Evolutionary conservation across 2,113 vertebrate species (phyloP).

Genomic region (Microtus oregoni): DNA sequence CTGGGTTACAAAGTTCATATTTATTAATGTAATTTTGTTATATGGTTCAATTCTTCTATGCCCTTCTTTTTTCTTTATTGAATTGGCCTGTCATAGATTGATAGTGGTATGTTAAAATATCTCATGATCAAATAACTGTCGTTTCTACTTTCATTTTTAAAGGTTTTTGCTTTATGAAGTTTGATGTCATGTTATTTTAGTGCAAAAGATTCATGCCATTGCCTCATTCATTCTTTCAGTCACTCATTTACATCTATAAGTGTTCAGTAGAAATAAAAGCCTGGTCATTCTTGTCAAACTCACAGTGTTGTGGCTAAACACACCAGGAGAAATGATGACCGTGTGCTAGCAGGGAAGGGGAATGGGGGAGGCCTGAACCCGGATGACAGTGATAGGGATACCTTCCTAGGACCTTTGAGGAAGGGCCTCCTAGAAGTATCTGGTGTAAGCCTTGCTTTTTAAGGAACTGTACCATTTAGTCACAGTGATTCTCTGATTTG

Average conservation of each 20-base stretch:
- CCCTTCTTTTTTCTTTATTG: slow-evolving; percentile 75
- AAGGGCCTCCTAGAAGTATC: neutral
- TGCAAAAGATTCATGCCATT: slow-evolving; percentile 40
- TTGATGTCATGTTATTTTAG: slow-evolving; percentile 63
- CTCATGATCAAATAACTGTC: slow-evolving; percentile 66
- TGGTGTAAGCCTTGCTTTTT: neutral
- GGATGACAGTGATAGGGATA: too few relatives aligned
- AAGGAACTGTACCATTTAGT: neutral
- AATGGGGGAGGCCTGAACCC: neutral
- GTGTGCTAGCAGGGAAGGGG: neutral
- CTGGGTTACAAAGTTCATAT: slow-evolving; percentile 74
- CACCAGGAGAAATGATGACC: neutral
- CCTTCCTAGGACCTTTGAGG: neutral
- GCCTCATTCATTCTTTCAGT: slow-evolving; percentile 22
- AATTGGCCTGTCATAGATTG: slow-evolving; percentile 78
- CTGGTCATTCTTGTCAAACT: neutral
- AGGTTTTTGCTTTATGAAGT: slow-evolving; percentile 61
- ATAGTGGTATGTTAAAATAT: slow-evolving; percentile 73
- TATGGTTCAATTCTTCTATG: slow-evolving; percentile 70
- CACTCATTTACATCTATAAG: slow-evolving; percentile 49
- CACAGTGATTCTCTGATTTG: neutral
- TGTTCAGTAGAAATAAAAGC: neutral
- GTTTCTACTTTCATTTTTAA: slow-evolving; percentile 66
- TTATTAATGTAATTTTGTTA: slow-evolving; percentile 75
- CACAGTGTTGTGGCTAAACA: neutral